Conservation (phyloP, 1,140 invertebrate species). For the Euura lappo region DNA sequence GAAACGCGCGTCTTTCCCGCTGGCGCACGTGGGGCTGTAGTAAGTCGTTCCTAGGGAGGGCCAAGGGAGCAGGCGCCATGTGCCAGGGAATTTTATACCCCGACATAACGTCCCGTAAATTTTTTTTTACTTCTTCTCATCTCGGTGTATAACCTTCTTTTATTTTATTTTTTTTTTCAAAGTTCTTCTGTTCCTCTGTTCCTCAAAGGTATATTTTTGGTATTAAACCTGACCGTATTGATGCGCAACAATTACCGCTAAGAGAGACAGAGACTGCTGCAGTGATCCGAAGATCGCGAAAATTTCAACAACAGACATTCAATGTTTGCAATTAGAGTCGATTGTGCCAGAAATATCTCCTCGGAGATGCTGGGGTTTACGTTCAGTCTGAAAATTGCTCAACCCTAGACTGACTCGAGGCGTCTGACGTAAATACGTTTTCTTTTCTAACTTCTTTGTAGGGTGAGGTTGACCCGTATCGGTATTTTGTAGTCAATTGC, state of each 20-base stretch:
- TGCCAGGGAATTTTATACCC: slow-evolving; percentile 5
- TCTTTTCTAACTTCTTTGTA: no score
- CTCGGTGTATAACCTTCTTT: background rate
- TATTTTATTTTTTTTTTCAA: background rate
- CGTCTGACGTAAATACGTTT: no score
- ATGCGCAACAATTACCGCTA: no score
- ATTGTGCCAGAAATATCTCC: slow-evolving; percentile 2
- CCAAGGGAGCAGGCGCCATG: background rate
- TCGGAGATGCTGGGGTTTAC: background rate
- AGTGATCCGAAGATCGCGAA: background rate
- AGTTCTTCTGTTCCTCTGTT: no score
- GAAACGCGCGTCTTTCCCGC: slow-evolving; percentile 3
- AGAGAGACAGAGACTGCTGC: background rate
- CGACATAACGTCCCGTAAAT: background rate
- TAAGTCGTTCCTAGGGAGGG: background rate
- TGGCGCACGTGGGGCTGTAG: slow-evolving; percentile 3
- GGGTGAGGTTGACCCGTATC: no score
- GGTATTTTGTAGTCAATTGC: no score
- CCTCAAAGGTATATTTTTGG: no score
- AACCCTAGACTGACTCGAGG: background rate
- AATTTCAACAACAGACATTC: background rate
- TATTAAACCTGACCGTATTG: no score
- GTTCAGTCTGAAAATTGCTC: background rate
- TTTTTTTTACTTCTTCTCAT: background rate
- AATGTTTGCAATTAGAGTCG: slow-evolving; percentile 5